Evolutionary conservation across 1,140 invertebrate genomes (phyloP), one percentile per base, ranked within the genome.

Genomic region (Drosophila subobscura): DNA sequence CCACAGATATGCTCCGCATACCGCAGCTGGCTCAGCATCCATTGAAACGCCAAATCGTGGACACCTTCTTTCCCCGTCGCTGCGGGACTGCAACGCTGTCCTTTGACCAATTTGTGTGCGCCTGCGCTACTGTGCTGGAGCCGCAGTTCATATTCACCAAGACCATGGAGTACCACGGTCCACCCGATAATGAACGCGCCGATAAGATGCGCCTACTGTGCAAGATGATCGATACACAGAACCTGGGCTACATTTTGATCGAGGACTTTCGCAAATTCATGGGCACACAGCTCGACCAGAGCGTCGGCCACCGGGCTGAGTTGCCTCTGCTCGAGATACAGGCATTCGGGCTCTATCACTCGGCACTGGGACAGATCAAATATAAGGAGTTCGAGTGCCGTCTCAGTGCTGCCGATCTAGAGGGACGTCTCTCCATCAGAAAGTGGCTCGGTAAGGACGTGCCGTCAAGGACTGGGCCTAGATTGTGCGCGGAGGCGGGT

Each of bases 1-100:
- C 80, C 0, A 70, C 81, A 4, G 81, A 86, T 4, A n/a, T 85
- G 42, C 53, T 85, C 22, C 77, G 80, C 44, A 85, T 85, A 3
- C 80, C 80, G 0, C 72, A 85, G 16, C 41, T 85, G 57, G 16
- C 37, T 0, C 44, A 59, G 27, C 79, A 85, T 53, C 80, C 80
- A 0, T 7, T 85, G 22, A 61, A 85, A 46, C 72, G 67, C 5
- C 72, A 80, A 50, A 50, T 85, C 0, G 63, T 85, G 20, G 81
- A 85, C 23, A 47, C 52, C n/a, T 85, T 85, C 53, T 80, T 85
- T 23, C 50, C 70, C 25, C 46, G 25, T 7, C 20, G 25, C 2
- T 41, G 44, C 6, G 10, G 5, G 0, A 23, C 7, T 6, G 77
- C 67, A 6, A 77, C 63, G 2, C 16, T 84, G 5, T 12, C 12